Percentiles rank a stretch among this genome's conserved stretches.
These are phyloP conservation scores for Mechanitis mazaeus DNA, from an alignment of 2,888 invertebrate genomes.

Conservation along the genomic window DNA sequence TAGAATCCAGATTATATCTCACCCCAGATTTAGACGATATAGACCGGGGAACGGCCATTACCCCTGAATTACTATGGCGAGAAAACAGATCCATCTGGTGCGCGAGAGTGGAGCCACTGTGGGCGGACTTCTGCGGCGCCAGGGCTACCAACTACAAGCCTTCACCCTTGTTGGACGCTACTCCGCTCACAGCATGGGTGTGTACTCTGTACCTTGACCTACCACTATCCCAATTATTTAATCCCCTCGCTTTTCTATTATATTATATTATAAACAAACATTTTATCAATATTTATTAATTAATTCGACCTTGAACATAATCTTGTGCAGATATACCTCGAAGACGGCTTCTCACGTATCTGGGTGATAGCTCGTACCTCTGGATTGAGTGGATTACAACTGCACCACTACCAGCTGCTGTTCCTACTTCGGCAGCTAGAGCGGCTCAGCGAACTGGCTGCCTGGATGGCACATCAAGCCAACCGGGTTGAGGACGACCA, in stretches of 20 bases:
- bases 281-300: too few species aligned
- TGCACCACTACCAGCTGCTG: slow-evolving; percentile 95
- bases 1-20: not conserved
- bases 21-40: slow-evolving; percentile 72
- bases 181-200: slow-evolving; percentile 92
- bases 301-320: too few species aligned
- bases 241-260: too few species aligned
- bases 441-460: slow-evolving; percentile 85
- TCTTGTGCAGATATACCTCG: slow-evolving; percentile 51
- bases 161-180: slow-evolving; percentile 88
- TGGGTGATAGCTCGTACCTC: slow-evolving; percentile 89
- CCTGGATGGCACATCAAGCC: slow-evolving; percentile 87
- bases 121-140: slow-evolving; percentile 94
- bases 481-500: slow-evolving; percentile 77
- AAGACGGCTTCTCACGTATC: slow-evolving; percentile 79
- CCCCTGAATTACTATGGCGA: slow-evolving; percentile 81
- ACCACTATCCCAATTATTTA: too few species aligned
- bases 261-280: too few species aligned
- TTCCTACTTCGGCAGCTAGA: slow-evolving; percentile 91
- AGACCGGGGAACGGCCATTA: slow-evolving; percentile 66
- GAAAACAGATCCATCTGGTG: slow-evolving; percentile 94
- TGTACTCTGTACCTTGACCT: slow-evolving; percentile 14
- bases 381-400: slow-evolving; percentile 90
- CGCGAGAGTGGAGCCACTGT: slow-evolving; percentile 90
- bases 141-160: slow-evolving; percentile 85